phyloP scores from a whole-genome alignment of 2,113 vertebrate genomes.

The Microcebus lehilahytsara region DNA sequence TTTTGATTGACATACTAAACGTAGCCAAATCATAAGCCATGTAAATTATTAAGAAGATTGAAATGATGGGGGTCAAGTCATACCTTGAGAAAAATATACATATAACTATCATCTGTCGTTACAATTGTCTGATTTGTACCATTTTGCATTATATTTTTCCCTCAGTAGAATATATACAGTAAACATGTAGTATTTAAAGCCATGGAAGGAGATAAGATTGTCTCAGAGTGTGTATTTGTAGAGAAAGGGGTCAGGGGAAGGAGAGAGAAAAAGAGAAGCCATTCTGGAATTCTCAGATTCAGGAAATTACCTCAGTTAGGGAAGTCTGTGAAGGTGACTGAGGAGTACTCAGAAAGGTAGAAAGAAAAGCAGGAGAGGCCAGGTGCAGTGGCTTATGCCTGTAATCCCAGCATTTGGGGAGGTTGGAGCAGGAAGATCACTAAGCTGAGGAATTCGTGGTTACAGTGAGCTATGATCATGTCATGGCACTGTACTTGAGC shows the following conservation, averaged over 20 bases:
- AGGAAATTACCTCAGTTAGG: neutral
- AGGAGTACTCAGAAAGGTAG: neutral
- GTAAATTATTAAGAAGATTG: neutral
- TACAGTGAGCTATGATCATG: no score
- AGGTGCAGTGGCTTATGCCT: no score
- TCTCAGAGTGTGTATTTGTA: neutral
- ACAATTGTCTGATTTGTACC: neutral
- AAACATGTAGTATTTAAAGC: neutral
- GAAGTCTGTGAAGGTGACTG: neutral
- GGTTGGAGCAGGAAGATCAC: no score
- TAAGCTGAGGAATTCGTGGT: no score
- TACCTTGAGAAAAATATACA: slow-evolving; percentile 1
- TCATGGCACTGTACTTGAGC: no score
- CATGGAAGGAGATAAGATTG: neutral
- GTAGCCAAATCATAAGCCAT: neutral
- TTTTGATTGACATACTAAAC: slow-evolving; percentile 11
- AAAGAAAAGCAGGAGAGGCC: neutral
- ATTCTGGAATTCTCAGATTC: neutral
- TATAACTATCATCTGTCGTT: neutral
- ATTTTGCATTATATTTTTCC: neutral
- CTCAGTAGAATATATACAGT: neutral
- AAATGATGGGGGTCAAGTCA: neutral
- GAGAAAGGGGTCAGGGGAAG: neutral
- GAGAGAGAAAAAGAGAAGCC: neutral
- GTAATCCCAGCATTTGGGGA: no score